phyloP scores from a whole-genome alignment of 2,888 invertebrate genomes.

The Mythimna vitellina region DNA sequence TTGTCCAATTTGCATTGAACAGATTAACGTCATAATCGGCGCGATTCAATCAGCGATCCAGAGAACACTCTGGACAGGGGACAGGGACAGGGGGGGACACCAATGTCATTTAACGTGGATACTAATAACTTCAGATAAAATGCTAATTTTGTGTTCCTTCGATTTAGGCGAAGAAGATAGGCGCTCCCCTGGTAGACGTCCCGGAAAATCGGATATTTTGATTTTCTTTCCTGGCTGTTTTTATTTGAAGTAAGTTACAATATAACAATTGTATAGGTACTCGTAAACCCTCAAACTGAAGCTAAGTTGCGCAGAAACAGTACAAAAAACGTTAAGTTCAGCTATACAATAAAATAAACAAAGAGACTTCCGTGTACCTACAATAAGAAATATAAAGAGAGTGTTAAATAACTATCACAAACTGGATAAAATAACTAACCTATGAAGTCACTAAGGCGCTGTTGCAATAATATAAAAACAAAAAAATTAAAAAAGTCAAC shows the following conservation, averaged over 20 bases:
- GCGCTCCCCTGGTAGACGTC: constrained; percentile 65
- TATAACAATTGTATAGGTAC: no score
- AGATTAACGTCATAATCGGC: constrained; percentile 90
- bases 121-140: constrained; percentile 89
- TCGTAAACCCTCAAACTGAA: no score
- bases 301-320: no score
- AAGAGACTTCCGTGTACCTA: no score
- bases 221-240: not conserved
- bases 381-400: no score
- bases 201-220: constrained; percentile 20
- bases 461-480: no score
- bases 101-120: constrained; percentile 78
- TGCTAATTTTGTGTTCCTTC: constrained; percentile 90
- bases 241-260: not conserved
- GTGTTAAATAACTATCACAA: no score
- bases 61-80: constrained; percentile 81
- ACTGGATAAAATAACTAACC: no score
- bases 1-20: constrained; percentile 90
- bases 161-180: constrained; percentile 84
- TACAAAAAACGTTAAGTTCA: no score
- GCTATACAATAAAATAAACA: no score
- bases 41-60: constrained; percentile 89
- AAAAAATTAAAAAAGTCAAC: no score
- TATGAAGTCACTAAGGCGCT: no score
- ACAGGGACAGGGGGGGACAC: constrained; percentile 60